Conservation (phyloP, 2,888 invertebrate species). For the Leptarthrus brevirostris region DNA sequence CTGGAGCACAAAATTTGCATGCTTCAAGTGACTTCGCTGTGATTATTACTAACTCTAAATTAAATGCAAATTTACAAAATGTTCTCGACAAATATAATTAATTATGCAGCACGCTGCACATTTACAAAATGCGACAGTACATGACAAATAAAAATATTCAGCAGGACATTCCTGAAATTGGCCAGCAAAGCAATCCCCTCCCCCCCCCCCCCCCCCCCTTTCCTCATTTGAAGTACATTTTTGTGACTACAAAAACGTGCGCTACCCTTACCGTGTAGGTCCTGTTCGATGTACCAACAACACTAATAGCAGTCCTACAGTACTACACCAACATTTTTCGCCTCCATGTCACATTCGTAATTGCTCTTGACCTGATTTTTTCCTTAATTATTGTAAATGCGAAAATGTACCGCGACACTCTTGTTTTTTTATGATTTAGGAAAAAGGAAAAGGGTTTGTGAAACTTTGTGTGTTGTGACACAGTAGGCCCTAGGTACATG, state of each 20-base stretch:
- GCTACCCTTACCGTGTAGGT: not conserved
- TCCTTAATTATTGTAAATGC: constrained; percentile 25
- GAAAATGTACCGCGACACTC: constrained; percentile 1
- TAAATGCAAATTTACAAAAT: constrained; percentile 26
- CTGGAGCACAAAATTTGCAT: too few species aligned
- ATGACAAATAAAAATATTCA: not conserved
- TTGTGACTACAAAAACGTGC: too few species aligned
- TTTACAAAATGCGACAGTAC: not conserved
- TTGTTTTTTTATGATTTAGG: too few species aligned
- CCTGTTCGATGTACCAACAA: not conserved
- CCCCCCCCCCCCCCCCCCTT: too few species aligned
- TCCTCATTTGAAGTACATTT: too few species aligned
- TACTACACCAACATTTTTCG: not conserved
- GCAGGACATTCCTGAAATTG: constrained; percentile 1
- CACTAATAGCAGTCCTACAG: not conserved
- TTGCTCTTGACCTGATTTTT: constrained; percentile 27
- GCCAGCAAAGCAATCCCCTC: too few species aligned
- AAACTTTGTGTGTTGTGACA: too few species aligned
- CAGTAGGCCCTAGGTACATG: too few species aligned
- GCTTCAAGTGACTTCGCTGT: too few species aligned
- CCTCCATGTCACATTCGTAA: constrained; percentile 4
- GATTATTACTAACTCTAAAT: not conserved
- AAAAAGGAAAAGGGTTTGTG: too few species aligned
- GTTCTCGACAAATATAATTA: not conserved
- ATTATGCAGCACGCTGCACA: not conserved